phyloP scores from a whole-genome alignment of 2,888 invertebrate genomes.

The Salticus scenicus region DNA sequence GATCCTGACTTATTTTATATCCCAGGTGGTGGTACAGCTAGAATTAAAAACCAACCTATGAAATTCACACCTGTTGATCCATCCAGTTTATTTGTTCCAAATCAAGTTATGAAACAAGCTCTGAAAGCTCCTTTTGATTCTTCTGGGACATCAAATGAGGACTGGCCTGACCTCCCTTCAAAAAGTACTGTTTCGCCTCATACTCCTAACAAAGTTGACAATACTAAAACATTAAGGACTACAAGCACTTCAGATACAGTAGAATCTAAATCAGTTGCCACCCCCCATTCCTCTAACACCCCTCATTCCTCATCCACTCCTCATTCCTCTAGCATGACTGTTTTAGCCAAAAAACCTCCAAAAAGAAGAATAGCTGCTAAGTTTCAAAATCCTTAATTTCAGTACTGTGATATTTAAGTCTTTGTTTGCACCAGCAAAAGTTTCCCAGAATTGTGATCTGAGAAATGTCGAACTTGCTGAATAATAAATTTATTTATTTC shows the following conservation, averaged over 20 bases:
- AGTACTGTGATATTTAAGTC: not conserved
- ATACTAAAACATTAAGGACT: slow-evolving; percentile 16
- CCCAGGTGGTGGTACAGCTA: slow-evolving; percentile 49
- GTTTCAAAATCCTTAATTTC: slow-evolving; percentile 41
- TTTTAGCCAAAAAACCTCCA: slow-evolving; percentile 30
- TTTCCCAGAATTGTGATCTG: no score
- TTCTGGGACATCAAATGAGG: slow-evolving; percentile 13
- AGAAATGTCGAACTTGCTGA: no score
- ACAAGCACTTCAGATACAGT: slow-evolving; percentile 17
- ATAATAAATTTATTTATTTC: no score
- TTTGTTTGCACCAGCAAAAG: no score
- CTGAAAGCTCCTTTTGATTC: slow-evolving; percentile 24
- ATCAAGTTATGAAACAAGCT: slow-evolving; percentile 54
- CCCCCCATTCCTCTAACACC: no score
- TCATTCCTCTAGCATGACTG: slow-evolving; percentile 23
- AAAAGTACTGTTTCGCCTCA: not conserved
- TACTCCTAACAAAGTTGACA: not conserved
- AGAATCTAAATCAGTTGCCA: not conserved
- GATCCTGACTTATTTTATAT: slow-evolving; percentile 44
- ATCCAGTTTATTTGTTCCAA: slow-evolving; percentile 55
- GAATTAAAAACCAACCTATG: not conserved
- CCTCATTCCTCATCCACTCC: not conserved
- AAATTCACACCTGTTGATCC: not conserved
- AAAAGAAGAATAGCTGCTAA: slow-evolving; percentile 50
- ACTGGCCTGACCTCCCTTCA: slow-evolving; percentile 40